Conservation (phyloP, 2,797 vertebrate species). For the Myioborus melanocephalus region DNA sequence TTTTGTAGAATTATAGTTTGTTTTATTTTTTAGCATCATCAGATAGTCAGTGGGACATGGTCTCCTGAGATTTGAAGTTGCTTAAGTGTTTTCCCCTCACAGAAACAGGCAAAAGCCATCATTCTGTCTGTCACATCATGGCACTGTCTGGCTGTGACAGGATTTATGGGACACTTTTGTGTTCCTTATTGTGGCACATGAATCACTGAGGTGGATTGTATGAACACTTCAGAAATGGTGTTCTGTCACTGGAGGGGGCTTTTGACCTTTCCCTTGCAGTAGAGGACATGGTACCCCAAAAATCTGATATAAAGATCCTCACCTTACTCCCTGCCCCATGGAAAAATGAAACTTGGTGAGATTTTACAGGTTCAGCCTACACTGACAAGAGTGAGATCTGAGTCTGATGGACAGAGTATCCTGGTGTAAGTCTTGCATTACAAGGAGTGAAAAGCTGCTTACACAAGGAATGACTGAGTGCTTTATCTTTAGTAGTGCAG, state of each 20-base stretch:
- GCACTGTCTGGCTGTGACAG: not conserved
- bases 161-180: not conserved
- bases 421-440: not conserved
- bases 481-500: not conserved
- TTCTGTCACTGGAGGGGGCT: not conserved
- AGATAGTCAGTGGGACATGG: not conserved
- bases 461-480: not conserved
- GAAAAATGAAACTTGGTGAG: not conserved
- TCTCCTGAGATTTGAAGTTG: not conserved
- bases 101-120: not conserved
- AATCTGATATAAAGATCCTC: not conserved
- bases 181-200: not conserved
- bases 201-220: not conserved
- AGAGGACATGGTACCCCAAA: not conserved
- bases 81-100: accelerated
- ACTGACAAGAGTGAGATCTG: not conserved
- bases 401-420: not conserved
- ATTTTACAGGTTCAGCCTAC: not conserved
- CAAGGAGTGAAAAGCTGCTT: not conserved
- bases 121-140: not conserved
- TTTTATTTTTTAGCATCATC: not conserved
- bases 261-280: not conserved
- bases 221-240: not conserved
- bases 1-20: accelerated
- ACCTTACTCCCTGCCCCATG: not conserved